These are phyloP conservation scores for Diadophis punctatus DNA, from an alignment of 2,113 vertebrate genomes.

Conservation along the genomic window DNA sequence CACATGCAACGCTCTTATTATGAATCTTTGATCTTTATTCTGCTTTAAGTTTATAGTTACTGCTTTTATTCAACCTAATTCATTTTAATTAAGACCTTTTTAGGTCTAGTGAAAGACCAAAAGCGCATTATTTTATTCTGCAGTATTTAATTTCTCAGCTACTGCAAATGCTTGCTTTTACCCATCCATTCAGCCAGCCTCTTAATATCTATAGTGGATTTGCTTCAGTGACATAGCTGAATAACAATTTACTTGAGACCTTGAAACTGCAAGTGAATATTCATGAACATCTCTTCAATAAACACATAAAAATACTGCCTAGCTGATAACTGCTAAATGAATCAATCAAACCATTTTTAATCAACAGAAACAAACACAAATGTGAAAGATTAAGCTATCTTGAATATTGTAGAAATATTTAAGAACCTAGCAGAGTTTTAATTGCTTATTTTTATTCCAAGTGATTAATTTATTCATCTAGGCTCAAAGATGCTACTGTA, in stretches of 20 bases:
- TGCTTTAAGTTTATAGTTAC: neutral
- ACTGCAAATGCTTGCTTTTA: neutral
- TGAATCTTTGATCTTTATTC: neutral
- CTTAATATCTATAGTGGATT: neutral
- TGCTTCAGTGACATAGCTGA: neutral
- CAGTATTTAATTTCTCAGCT: neutral
- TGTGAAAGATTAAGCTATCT: neutral
- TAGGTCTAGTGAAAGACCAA: neutral
- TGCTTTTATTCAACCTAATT: neutral
- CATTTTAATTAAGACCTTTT: neutral
- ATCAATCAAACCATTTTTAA: neutral
- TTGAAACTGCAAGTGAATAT: neutral
- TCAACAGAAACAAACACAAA: neutral
- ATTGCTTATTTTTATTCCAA: neutral
- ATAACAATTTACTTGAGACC: neutral
- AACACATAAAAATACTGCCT: neutral
- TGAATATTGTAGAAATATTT: neutral
- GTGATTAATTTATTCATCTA: neutral
- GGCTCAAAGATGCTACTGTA: neutral
- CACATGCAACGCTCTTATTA: neutral
- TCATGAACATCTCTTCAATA: neutral
- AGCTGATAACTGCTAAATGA: neutral
- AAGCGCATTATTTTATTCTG: neutral
- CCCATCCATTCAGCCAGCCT: neutral
- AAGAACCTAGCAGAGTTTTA: neutral